Base-by-base conservation (phyloP, 2,888 invertebrate genomes). In the Troglohyphantes excavatus region DNA sequence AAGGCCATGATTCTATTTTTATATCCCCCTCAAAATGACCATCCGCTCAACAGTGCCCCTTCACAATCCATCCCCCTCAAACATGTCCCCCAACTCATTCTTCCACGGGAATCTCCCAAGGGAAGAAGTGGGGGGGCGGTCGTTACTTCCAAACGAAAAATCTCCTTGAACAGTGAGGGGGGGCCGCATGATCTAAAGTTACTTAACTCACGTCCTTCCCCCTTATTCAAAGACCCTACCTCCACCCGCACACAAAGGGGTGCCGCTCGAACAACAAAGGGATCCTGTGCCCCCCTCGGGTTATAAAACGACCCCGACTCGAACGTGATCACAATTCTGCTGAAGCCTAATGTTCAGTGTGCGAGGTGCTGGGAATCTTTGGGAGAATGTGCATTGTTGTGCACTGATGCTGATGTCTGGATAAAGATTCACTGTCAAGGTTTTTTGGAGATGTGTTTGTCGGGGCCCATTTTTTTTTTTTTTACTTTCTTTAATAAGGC, bases 311-410 rank as follows among this genome's bases (percentile, higher is more conserved):
- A 65, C 61, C 83, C 43, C 23, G 53, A 26, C 29, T 27, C 13
- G 73, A 13, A 83, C 83, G 83, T 83, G 83, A 75, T 73, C 73
- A 65, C 83, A 83, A 83, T 83, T 61, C 29, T n/a, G 39, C 5
- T 13, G 72, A 29, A 73, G 19, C 26, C 46, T 46, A 68, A 29
- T 46, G 23, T 23, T 17, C 11, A 11, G 33, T 33, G 33, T 6
- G 53, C 39, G 9, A 13, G 39, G 39, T 13, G 39, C 13, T 39
- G 39, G 13, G 9, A 11, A 13, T 13, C 39, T 39, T 39, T 39
- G 39, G 7, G 39, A 13, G 9, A 39, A 13, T 39, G 9, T 13
- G 39, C 39, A 39, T 39, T 39, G 39, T 39, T 39, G 39, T 39
- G 39, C 39, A 13, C 9, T 3, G 39, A 3, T 11, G 39, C 39